Conservation (phyloP, 92 coral and sea anemone genomes). For the Epizoanthus scotinus region DNA sequence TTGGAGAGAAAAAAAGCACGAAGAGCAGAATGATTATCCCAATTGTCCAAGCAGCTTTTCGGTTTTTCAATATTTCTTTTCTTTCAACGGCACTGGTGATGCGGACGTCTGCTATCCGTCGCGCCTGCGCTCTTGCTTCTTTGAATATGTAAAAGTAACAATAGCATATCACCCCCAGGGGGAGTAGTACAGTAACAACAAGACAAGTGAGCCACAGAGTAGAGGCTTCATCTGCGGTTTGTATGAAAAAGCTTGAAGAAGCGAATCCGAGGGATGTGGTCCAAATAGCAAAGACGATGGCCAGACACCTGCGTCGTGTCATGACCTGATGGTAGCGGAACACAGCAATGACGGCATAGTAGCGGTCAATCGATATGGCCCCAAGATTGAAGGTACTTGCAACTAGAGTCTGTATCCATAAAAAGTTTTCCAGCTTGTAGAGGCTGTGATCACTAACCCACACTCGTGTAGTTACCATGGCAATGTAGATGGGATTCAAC, state of each 20-base stretch:
- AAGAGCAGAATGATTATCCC: conserved; percentile 45
- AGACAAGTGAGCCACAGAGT: conserved; percentile 48
- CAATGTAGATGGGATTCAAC: conserved; percentile 52
- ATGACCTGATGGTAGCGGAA: conserved; percentile 39
- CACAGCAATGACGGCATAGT: conserved; percentile 43
- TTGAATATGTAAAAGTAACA: conserved; percentile 45
- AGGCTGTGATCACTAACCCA: conserved; percentile 47
- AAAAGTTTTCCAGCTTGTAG: conserved; percentile 47
- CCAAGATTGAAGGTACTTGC: too few relatives aligned
- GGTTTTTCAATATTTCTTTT: neutral
- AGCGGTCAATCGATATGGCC: conserved; percentile 42
- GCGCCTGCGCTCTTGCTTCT: neutral
- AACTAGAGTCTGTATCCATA: too few relatives aligned
- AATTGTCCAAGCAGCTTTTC: conserved; percentile 48
- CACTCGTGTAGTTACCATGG: conserved; percentile 2
- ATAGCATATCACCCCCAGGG: conserved; percentile 34
- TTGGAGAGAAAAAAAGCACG: conserved; percentile 50
- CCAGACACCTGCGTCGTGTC: conserved; percentile 27
- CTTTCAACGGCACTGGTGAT: too few relatives aligned
- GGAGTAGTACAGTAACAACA: conserved; percentile 39
- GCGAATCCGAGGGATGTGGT: conserved; percentile 42
- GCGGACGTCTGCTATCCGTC: too few relatives aligned
- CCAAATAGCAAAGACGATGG: conserved; percentile 43
- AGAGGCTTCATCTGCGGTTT: conserved; percentile 8
- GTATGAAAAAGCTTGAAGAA: conserved; percentile 23